Evolutionary conservation across 2,888 invertebrate species (phyloP), one percentile per base, ranked within the genome.

Genomic region (Aproaerema taeniolella): DNA sequence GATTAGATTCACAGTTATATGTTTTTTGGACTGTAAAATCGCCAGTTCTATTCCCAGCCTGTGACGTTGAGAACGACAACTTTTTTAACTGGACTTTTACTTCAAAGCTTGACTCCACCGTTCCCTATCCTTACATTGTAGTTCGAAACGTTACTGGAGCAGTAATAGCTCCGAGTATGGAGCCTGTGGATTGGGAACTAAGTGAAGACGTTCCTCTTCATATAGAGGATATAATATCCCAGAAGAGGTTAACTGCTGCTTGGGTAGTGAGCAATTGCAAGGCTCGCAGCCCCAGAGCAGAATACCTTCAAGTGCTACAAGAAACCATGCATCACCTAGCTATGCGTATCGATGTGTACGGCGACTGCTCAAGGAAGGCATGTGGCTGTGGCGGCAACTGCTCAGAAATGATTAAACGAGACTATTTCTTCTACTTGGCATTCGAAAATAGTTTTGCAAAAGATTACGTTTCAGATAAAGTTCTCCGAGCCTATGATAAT

Each of bases 401-500:
- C 26, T 49, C 53, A 6, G 47, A 47, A 39, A 62, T 63, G 55
- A 45, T 76, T 16, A 51, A 51, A 14, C 60, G 58, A 2, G 52
- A 76, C 42, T 80, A 80, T 46, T 61, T 55, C 39, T 79, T 81
- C 46, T 76, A 74, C 37, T 61, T 79, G 53, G 69, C 73, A 4
- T 75, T 80, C 36, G 78, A 79, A 50, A 74, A 75, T 43, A 71
- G 69, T 0, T 53, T 75, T 16, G 45, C 64, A 30, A 58, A 62
- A 39, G 74, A 80, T 53, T 77, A 72, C 52, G 71, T 78, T 20
- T 67, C 77, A 0, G 73, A 75, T 41, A 76, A 76, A 46, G 63
- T 77, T 30, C 48, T 80, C 13, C 64, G 65, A 31, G 75, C 83
- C 6, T 75, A 86, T 44, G 77, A 89, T 60, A 89, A 90, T 69